Evolutionary conservation across 1,140 invertebrate genomes (phyloP).

Genomic region (Sarcophaga bullata): DNA sequence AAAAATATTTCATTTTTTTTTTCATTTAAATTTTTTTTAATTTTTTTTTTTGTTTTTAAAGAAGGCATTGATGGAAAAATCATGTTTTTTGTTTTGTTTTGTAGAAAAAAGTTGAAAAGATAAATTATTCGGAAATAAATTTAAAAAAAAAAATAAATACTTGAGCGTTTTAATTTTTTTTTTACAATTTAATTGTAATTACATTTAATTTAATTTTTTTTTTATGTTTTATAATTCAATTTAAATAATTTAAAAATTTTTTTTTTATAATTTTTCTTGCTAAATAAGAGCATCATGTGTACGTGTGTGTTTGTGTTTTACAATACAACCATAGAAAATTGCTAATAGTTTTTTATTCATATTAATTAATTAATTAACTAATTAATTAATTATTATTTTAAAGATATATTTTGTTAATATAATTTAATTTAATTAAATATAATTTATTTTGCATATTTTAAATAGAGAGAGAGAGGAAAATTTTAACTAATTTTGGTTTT

Average conservation of each 20-base stretch:
- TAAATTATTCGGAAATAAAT: neutral
- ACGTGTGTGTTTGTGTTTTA: constrained; percentile 41
- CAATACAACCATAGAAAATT: constrained; percentile 63
- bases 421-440: neutral
- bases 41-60: constrained; percentile 12
- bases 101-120: constrained; percentile 1
- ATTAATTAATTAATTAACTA: constrained; percentile 12
- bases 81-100: neutral
- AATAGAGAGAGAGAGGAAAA: neutral
- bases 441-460: neutral
- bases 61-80: constrained; percentile 40
- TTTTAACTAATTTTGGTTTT: neutral
- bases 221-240: constrained; percentile 16
- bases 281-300: constrained; percentile 44
- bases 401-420: neutral
- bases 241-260: constrained; percentile 38
- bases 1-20: constrained; percentile 23
- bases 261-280: constrained; percentile 29
- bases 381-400: constrained; percentile 8
- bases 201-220: constrained; percentile 1
- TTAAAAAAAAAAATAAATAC: neutral
- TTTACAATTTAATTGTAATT: constrained; percentile 30
- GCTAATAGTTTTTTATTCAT: constrained; percentile 56
- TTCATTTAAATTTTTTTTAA: neutral
- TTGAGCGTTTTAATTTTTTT: neutral